phyloP scores from a whole-genome alignment of 2,888 invertebrate genomes.

The Xestobium rufovillosum region DNA sequence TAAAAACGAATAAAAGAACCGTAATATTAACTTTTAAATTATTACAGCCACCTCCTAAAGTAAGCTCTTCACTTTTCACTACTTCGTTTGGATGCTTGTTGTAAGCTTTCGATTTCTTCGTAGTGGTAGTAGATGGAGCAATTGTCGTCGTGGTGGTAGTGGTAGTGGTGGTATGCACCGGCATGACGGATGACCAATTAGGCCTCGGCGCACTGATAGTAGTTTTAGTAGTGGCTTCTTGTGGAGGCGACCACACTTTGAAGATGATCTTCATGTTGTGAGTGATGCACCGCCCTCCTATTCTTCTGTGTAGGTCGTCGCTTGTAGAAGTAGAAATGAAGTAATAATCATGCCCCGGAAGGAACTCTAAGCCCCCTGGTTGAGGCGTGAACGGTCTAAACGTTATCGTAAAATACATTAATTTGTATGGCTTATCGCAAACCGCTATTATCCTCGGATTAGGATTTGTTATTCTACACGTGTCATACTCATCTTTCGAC shows the following conservation, averaged over 20 bases:
- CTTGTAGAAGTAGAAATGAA: slow-evolving; percentile 88
- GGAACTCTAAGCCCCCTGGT: slow-evolving; percentile 89
- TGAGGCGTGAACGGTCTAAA: slow-evolving; percentile 94
- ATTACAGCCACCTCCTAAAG: slow-evolving; percentile 51
- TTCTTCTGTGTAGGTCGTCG: slow-evolving; percentile 84
- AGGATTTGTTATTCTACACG: slow-evolving; percentile 90
- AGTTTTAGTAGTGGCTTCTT: slow-evolving; percentile 36
- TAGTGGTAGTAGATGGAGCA: slow-evolving; percentile 40
- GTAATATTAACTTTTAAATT: slow-evolving; percentile 30
- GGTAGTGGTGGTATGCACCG: slow-evolving; percentile 39
- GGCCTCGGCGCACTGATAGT: slow-evolving; percentile 35
- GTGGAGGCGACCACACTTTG: slow-evolving; percentile 71
- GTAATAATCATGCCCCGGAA: slow-evolving; percentile 90
- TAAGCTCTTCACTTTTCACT: slow-evolving; percentile 87
- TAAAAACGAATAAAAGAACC: slow-evolving; percentile 22
- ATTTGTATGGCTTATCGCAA: slow-evolving; percentile 90
- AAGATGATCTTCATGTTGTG: slow-evolving; percentile 96
- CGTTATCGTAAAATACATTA: slow-evolving; percentile 93
- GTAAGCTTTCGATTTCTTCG: slow-evolving; percentile 58
- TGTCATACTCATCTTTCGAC: slow-evolving; percentile 93
- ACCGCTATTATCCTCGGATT: slow-evolving; percentile 90
- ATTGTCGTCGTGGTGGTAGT: slow-evolving; percentile 39
- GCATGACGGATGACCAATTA: slow-evolving; percentile 41
- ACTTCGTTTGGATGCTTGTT: slow-evolving; percentile 86
- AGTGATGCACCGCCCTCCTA: slow-evolving; percentile 85